phyloP scores from a whole-genome alignment of 1,140 invertebrate species.

The Drosophila mauritiana region DNA sequence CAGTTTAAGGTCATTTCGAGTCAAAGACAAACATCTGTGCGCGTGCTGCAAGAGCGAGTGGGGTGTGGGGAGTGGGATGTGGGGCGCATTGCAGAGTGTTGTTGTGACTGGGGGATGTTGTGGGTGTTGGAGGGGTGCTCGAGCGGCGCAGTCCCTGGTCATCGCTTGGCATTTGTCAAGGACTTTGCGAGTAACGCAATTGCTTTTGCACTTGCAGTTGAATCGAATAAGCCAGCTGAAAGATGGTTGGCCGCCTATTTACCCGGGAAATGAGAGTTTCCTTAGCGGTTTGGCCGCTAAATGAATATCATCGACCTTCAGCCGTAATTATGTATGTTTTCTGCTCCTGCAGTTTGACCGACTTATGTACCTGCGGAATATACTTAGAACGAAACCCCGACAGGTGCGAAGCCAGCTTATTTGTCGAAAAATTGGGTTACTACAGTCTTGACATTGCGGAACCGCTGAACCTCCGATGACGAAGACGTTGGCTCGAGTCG shows the following conservation, averaged over 20 bases:
- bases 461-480: slow-evolving; percentile 35
- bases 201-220: slow-evolving; percentile 1
- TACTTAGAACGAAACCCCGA: too few relatives aligned
- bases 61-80: neutral
- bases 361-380: too few relatives aligned
- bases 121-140: neutral
- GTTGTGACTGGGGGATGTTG: neutral
- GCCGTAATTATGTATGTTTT: neutral
- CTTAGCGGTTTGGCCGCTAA: neutral
- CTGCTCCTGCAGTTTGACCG: neutral
- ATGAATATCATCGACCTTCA: neutral
- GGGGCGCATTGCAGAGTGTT: slow-evolving; percentile 34
- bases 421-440: slow-evolving; percentile 67
- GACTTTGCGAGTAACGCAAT: slow-evolving; percentile 49
- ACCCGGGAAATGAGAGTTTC: slow-evolving; percentile 5
- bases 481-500: slow-evolving; percentile 6
- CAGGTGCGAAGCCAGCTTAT: neutral
- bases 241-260: neutral
- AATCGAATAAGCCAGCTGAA: slow-evolving; percentile 22
- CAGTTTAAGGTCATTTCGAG: slow-evolving; percentile 81
- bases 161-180: slow-evolving; percentile 64
- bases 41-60: neutral
- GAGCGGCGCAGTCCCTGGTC: slow-evolving; percentile 26
- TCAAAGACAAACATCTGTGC: slow-evolving; percentile 72
- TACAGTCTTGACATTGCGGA: slow-evolving; percentile 74